A percentile compares a stretch with the other conserved stretches of the same genome.
Conservation (phyloP, 2,797 vertebrate genomes). For the Poecilia gillii region DNA sequence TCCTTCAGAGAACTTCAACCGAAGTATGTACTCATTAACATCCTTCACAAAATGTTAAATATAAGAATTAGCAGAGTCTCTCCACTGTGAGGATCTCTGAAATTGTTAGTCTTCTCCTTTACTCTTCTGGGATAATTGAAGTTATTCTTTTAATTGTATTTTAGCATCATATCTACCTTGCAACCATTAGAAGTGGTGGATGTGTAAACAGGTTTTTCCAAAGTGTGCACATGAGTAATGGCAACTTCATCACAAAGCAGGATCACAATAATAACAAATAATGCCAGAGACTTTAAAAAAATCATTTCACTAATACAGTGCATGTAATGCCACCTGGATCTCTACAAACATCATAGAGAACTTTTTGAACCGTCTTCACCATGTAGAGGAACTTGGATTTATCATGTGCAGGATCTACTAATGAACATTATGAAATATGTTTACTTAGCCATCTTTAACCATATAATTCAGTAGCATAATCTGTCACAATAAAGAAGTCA, state of each 20-base stretch:
- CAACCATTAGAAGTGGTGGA: not conserved
- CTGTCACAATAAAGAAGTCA: not conserved
- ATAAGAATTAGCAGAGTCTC: not conserved
- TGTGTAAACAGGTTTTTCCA: not conserved
- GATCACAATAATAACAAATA: not conserved
- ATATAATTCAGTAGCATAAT: not conserved
- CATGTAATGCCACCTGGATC: not conserved
- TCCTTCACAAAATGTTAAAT: not conserved
- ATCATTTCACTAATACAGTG: not conserved
- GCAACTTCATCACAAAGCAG: not conserved
- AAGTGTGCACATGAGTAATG: not conserved
- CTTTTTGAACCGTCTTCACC: not conserved
- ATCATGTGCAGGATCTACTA: not conserved
- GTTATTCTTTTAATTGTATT: not conserved
- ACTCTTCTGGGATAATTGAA: not conserved
- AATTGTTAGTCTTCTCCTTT: not conserved
- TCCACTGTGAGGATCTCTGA: not conserved
- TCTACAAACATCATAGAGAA: not conserved
- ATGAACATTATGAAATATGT: not conserved
- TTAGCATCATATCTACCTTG: not conserved
- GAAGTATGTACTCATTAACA: not conserved
- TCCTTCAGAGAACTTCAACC: not conserved
- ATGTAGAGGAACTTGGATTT: not conserved
- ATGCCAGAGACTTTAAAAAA: not conserved
- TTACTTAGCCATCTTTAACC: not conserved